Conservation (phyloP, 1,140 invertebrate genomes). For the Drosophila pallidifrons region DNA sequence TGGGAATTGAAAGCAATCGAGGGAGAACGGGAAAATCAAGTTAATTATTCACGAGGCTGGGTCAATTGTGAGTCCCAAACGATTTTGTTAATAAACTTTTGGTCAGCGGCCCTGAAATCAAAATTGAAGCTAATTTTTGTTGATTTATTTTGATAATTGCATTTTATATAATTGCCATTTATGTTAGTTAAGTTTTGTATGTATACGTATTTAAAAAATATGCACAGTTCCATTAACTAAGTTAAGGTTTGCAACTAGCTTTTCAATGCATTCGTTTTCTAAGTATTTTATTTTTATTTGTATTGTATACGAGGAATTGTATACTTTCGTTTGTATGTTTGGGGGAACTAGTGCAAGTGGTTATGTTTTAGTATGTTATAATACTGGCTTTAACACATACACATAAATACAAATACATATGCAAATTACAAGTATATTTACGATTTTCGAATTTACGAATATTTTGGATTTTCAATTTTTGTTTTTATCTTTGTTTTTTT, state of each 20-base stretch:
- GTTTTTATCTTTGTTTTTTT: constrained; percentile 21
- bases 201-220: constrained; percentile 57
- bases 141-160: constrained; percentile 48
- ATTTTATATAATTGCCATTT: constrained; percentile 48
- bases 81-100: not conserved
- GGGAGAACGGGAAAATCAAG: not conserved
- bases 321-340: constrained; percentile 1
- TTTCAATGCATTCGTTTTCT: constrained; percentile 8
- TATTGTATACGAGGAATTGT: constrained; percentile 18
- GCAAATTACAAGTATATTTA: constrained; percentile 32
- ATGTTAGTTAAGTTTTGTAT: constrained; percentile 21
- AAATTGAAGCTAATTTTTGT: constrained; percentile 13
- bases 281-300: constrained; percentile 2
- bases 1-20: not conserved
- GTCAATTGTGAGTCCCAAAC: not conserved
- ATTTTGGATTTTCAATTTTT: constrained; percentile 1
- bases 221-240: constrained; percentile 55
- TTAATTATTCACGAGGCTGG: not conserved
- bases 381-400: constrained; percentile 31
- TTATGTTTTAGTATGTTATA: constrained; percentile 21
- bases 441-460: constrained; percentile 10
- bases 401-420: constrained; percentile 22
- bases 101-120: not conserved
- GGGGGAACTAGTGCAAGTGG: constrained; percentile 16
- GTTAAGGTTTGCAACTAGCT: constrained; percentile 28